Evolutionary conservation across 2,797 vertebrate species (phyloP).

Genomic region (Sebastes diaconus): DNA sequence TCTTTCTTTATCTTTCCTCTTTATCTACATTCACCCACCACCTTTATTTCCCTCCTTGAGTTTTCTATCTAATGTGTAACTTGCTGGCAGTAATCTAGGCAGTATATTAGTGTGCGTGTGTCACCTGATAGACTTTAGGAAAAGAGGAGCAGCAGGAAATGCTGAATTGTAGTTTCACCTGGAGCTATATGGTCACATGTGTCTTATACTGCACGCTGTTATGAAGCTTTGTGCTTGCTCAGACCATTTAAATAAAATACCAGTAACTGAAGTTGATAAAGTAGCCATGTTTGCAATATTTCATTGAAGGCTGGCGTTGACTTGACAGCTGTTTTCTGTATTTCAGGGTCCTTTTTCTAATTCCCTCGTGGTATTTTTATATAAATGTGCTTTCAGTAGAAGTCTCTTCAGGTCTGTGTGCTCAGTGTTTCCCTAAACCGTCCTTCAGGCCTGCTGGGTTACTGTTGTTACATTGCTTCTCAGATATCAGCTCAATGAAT

Average conservation of each 20-base stretch:
- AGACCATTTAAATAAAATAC: background rate
- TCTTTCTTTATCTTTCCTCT: constrained; percentile 8
- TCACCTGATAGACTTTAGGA: constrained; percentile 33
- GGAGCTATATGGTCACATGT: background rate
- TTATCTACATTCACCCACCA: background rate
- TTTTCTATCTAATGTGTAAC: constrained; percentile 72
- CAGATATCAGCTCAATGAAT: constrained; percentile 1
- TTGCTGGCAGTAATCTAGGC: constrained; percentile 36
- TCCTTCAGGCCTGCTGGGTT: background rate
- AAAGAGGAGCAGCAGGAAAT: constrained; percentile 3
- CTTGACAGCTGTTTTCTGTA: background rate
- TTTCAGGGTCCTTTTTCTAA: background rate
- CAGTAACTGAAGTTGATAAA: background rate
- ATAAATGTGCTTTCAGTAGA: background rate
- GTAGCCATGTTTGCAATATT: background rate
- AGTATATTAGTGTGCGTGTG: background rate
- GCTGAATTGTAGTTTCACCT: constrained; percentile 1
- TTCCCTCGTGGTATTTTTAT: background rate
- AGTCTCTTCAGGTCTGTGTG: background rate
- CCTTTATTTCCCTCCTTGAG: constrained; percentile 17
- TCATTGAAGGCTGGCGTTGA: background rate
- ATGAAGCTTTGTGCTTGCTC: background rate
- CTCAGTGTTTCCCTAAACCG: background rate
- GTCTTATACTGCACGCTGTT: background rate
- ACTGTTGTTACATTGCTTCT: background rate